Base-by-base conservation (phyloP, 2,888 invertebrate species). In the Agriopis leucophaearia region DNA sequence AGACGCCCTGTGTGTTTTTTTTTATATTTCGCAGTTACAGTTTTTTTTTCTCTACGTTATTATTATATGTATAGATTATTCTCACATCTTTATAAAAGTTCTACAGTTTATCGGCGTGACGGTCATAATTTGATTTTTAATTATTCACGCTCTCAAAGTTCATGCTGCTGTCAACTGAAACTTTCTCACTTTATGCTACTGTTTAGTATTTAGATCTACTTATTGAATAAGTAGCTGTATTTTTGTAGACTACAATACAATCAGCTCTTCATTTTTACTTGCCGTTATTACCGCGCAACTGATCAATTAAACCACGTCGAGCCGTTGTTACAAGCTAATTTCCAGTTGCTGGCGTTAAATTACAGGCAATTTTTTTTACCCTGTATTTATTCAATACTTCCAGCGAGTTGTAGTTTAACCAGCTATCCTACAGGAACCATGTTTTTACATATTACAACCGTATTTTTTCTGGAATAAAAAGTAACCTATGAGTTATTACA, bases 121-220 rank as follows among this genome's bases (percentile, higher is more conserved):
- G 36, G 16, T n/a, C 36, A 38, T 54, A 62, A 63, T 56, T 63
- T 8, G 56, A 35, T 50, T 47, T 18, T n/a, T 15, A 7, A 55
- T 56, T 55, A 48, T 48, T 56, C 50, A 48, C 55, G 55, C 45
- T 62, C 16, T 54, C 45, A 62, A 54, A 54, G 54, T 36, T 54
- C 62, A 40, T 38, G 36, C 47, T 10, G 4, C 16, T 40, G 48
- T 44, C 16, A 47, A 54, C 45, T 54, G 62, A 45, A 54, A 54
- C 51, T 52, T 18, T 62, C 54, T 54, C 47, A 18, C 35, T 54
- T 54, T 40, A 45, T 47, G 45, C 57, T 35, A 57, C 57, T 48
- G 27, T 38, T 55, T n/a, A 10, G 35, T 47, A 55, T 15, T 36
- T 59, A 55, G 55, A 42, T 42, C 18, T 55, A n/a, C n/a, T 42